phyloP scores from a whole-genome alignment of 2,888 invertebrate species.

The Euzetes globulus region DNA sequence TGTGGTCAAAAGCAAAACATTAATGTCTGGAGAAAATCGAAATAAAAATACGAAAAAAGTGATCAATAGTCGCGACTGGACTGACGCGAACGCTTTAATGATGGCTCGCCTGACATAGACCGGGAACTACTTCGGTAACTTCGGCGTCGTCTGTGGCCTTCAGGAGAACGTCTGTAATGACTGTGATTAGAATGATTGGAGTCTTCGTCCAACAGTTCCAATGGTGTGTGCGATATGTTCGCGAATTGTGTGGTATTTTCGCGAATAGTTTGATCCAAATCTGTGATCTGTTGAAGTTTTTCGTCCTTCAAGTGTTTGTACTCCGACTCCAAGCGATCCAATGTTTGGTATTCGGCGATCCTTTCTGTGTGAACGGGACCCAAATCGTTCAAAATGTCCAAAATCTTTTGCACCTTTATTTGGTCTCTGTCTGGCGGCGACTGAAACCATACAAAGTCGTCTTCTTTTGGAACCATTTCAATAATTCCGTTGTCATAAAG shows the following conservation, averaged over 20 bases:
- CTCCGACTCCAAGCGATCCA: not conserved
- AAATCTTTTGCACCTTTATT: not conserved
- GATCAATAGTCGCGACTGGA: too few relatives aligned
- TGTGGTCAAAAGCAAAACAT: too few relatives aligned
- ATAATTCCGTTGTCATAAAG: not conserved
- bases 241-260: not conserved
- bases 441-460: not conserved
- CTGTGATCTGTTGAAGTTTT: not conserved
- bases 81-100: too few relatives aligned
- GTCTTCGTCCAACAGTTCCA: too few relatives aligned
- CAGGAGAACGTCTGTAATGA: too few relatives aligned
- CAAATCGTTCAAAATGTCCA: not conserved
- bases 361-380: not conserved
- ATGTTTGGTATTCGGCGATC: not conserved
- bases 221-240: too few relatives aligned
- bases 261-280: not conserved
- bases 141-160: too few relatives aligned
- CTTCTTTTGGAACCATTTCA: not conserved
- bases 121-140: too few relatives aligned
- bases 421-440: not conserved
- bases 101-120: too few relatives aligned
- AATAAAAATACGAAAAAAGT: too few relatives aligned
- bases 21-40: too few relatives aligned
- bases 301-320: not conserved
- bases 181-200: too few relatives aligned